Evolutionary conservation across 1,140 invertebrate species (phyloP).

Genomic region (Grapholita molesta): DNA sequence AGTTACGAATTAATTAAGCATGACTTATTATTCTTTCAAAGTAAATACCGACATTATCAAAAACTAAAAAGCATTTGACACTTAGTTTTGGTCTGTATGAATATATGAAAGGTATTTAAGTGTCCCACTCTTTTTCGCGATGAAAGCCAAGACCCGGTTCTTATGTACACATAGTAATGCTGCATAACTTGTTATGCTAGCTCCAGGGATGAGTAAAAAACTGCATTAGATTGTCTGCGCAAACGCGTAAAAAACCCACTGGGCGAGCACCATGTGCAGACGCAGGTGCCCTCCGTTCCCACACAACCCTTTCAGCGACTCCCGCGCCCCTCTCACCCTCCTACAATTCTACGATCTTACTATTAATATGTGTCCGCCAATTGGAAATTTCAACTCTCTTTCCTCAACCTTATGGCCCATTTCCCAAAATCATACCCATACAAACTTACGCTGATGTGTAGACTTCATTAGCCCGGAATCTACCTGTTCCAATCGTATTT

Average conservation of each 20-base stretch:
- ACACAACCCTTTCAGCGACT: slow-evolving; percentile 74
- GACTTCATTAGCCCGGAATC: slow-evolving; percentile 64
- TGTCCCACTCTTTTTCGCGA: not conserved
- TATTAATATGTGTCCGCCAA: slow-evolving; percentile 21
- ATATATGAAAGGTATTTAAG: not conserved
- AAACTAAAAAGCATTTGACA: too few species aligned
- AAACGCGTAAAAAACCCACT: slow-evolving; percentile 71
- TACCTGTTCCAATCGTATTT: slow-evolving; percentile 76
- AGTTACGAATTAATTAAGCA: too few species aligned
- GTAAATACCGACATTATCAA: too few species aligned
- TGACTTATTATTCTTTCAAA: too few species aligned
- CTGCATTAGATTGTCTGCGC: slow-evolving; percentile 70
- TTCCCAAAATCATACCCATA: slow-evolving; percentile 16
- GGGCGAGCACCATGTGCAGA: slow-evolving; percentile 71
- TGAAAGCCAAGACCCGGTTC: not conserved
- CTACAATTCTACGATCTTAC: slow-evolving; percentile 41
- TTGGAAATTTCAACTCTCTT: slow-evolving; percentile 28
- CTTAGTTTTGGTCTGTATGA: not conserved
- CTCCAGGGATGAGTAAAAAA: slow-evolving; percentile 60
- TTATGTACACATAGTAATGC: not conserved
- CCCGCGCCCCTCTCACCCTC: slow-evolving; percentile 32
- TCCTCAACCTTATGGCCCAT: not conserved
- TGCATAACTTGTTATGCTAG: slow-evolving; percentile 7
- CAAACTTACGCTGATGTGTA: slow-evolving; percentile 22
- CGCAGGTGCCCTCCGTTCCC: slow-evolving; percentile 75